Conservation (phyloP, 2,888 invertebrate species). For the Opisthograptis luteolata region DNA sequence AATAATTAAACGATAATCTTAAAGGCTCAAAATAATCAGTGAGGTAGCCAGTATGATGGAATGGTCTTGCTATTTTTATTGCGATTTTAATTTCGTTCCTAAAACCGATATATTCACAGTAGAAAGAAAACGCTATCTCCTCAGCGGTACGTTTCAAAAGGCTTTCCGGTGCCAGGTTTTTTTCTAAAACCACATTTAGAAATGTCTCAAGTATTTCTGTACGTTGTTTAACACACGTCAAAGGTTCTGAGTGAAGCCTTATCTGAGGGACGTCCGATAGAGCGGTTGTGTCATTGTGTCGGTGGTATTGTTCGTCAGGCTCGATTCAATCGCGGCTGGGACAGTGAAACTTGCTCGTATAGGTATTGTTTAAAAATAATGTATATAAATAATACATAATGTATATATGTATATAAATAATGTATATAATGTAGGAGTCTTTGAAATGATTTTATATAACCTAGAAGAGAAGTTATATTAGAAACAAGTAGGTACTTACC, state of each 20-base stretch:
- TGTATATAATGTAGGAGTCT: slow-evolving; percentile 20
- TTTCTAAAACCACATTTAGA: slow-evolving; percentile 23
- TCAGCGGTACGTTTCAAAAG: slow-evolving; percentile 15
- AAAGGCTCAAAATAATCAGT: too few species aligned
- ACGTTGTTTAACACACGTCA: slow-evolving; percentile 44
- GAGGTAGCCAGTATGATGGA: too few species aligned
- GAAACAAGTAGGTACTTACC: too few species aligned
- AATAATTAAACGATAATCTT: too few species aligned
- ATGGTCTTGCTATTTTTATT: neutral
- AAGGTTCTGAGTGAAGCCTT: slow-evolving; percentile 57
- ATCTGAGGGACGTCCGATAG: slow-evolving; percentile 65
- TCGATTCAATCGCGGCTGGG: slow-evolving; percentile 53
- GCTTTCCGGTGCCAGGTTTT: slow-evolving; percentile 13
- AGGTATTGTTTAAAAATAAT: slow-evolving; percentile 32
- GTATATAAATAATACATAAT: too few species aligned
- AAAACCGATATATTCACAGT: neutral
- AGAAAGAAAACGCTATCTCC: slow-evolving; percentile 19
- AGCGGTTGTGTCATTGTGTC: slow-evolving; percentile 53
- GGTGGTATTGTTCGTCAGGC: slow-evolving; percentile 57
- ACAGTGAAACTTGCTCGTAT: slow-evolving; percentile 47
- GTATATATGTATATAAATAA: too few species aligned
- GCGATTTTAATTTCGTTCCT: neutral
- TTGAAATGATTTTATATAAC: slow-evolving; percentile 4
- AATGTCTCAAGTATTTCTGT: slow-evolving; percentile 25
- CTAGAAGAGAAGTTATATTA: too few species aligned